Conservation (phyloP, 2,888 invertebrate genomes). For the Drosophila prostipennis region DNA sequence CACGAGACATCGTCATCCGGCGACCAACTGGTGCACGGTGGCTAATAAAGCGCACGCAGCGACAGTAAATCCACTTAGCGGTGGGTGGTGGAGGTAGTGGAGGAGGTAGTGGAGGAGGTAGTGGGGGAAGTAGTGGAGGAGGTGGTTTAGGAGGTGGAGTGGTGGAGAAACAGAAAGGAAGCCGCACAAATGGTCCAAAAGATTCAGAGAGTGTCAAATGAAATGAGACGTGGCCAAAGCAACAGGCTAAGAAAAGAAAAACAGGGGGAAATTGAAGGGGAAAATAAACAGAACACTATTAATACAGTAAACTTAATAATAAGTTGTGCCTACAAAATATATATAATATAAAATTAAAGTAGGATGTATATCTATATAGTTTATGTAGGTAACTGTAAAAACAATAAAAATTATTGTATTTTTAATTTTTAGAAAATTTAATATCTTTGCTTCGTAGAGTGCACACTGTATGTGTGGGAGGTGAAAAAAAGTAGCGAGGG, state of each 20-base stretch:
- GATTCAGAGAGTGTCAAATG: conserved; percentile 40
- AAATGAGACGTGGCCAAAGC: conserved; percentile 36
- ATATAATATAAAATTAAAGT: no score
- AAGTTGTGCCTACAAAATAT: background rate
- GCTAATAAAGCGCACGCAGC: conserved; percentile 73
- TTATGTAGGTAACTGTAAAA: no score
- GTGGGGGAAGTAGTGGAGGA: conserved; percentile 23
- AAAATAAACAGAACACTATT: background rate
- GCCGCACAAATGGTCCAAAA: conserved; percentile 56
- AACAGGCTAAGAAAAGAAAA: conserved; percentile 7
- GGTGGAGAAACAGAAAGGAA: conserved; percentile 43
- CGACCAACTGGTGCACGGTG: conserved; percentile 72
- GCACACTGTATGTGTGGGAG: conserved; percentile 1
- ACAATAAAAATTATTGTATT: no score
- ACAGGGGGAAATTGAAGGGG: background rate
- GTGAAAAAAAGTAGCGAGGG: background rate
- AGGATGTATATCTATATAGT: no score
- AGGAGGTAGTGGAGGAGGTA: no score
- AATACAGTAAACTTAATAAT: background rate
- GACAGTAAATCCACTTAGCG: conserved; percentile 80
- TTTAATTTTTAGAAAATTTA: no score
- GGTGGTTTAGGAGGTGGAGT: background rate
- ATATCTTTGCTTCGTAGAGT: background rate
- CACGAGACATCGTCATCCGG: conserved; percentile 16
- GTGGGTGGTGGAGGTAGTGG: conserved; percentile 37